A percentile compares a stretch with the other conserved stretches of the same genome.
Evolutionary conservation across 2,797 vertebrate species (phyloP).

Genomic region (Malacoctenus gilli): DNA sequence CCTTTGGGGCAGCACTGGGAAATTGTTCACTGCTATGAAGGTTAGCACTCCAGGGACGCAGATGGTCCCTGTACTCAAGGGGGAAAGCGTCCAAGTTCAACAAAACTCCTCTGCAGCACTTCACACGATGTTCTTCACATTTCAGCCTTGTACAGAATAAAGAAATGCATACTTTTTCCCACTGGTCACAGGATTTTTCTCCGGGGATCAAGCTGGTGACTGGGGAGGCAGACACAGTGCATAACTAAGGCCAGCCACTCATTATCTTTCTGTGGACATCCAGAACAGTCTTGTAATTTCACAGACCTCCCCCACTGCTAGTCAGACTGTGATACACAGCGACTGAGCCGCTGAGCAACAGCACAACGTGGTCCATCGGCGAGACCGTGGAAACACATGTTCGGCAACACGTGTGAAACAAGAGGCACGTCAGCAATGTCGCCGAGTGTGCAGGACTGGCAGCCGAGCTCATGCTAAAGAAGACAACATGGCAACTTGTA

Average conservation of each 20-base stretch:
- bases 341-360: slow-evolving; percentile 48
- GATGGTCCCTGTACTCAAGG: slow-evolving; percentile 62
- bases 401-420: slow-evolving; percentile 39
- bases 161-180: slow-evolving; percentile 62
- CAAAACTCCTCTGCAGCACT: slow-evolving; percentile 53
- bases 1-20: slow-evolving; percentile 71
- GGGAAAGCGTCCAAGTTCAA: slow-evolving; percentile 61
- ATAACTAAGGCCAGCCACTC: slow-evolving; percentile 69
- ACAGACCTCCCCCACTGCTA: slow-evolving; percentile 35
- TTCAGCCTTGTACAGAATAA: slow-evolving; percentile 51
- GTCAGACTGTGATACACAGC: slow-evolving; percentile 34
- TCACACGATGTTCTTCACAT: slow-evolving; percentile 63
- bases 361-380: slow-evolving; percentile 45
- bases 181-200: slow-evolving; percentile 55
- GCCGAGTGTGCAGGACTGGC: slow-evolving; percentile 7
- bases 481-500: too few relatives aligned
- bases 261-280: slow-evolving; percentile 60
- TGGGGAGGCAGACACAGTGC: slow-evolving; percentile 57
- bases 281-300: slow-evolving; percentile 68
- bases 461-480: too few relatives aligned
- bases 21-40: slow-evolving; percentile 56
- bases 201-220: slow-evolving; percentile 57
- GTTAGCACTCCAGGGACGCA: slow-evolving; percentile 67
- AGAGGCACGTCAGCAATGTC: slow-evolving; percentile 14
- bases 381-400: slow-evolving; percentile 45